Conservation (phyloP, 2,113 vertebrate species). For the Stegastes partitus region DNA sequence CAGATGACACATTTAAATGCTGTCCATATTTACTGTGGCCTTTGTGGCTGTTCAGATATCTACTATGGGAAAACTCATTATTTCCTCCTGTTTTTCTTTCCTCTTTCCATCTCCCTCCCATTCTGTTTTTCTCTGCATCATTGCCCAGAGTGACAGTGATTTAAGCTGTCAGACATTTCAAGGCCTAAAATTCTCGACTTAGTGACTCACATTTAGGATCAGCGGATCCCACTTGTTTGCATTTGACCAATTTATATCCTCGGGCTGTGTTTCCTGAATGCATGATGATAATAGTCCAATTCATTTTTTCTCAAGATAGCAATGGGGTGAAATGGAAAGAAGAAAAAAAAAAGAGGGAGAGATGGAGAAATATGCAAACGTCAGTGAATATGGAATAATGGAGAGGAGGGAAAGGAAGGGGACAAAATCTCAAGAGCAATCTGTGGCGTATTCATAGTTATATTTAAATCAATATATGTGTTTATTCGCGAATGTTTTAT, state of each 20-base stretch:
- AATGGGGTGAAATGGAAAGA: constrained; percentile 55
- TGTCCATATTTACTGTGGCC: constrained; percentile 33
- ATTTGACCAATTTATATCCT: constrained; percentile 61
- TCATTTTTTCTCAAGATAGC: constrained; percentile 46
- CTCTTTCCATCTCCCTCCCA: not conserved
- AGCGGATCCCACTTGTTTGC: constrained; percentile 64
- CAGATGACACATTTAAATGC: constrained; percentile 41
- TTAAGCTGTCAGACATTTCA: constrained; percentile 69
- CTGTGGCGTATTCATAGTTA: constrained; percentile 67
- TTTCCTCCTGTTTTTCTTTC: constrained; percentile 20
- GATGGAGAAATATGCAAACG: constrained; percentile 65
- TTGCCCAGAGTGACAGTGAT: constrained; percentile 61
- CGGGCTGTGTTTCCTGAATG: constrained; percentile 43
- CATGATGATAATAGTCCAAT: constrained; percentile 55
- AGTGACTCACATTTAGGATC: constrained; percentile 67
- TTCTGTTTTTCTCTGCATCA: constrained; percentile 32
- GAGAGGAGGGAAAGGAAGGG: constrained; percentile 42
- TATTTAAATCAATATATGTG: constrained; percentile 78
- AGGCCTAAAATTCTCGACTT: constrained; percentile 58
- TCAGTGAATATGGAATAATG: constrained; percentile 70
- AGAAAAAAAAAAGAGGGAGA: constrained; percentile 3
- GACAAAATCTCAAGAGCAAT: constrained; percentile 70
- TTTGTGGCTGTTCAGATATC: constrained; percentile 30
- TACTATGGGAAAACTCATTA: constrained; percentile 36
- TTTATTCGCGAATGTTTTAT: constrained; percentile 80